Base-by-base conservation (phyloP, 2,797 vertebrate genomes). In the Acanthurus leucopareius region DNA sequence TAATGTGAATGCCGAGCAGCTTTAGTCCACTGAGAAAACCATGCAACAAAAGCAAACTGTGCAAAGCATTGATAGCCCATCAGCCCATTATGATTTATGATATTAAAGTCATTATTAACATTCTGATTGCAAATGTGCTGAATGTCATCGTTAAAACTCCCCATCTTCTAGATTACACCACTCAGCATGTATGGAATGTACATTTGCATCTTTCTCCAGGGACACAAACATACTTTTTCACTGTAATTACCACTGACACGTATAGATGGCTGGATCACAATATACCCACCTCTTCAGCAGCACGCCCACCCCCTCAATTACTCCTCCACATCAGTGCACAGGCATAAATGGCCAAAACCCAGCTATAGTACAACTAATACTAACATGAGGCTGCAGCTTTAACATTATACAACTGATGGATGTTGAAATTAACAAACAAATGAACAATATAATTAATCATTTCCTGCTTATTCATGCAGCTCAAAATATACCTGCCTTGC, bases 221-320 rank as follows among this genome's bases (percentile, higher is more conserved):
- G 81, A 75, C 75, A 66, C 17, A 64, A 85, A 83, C 65, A 73
- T 69, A 79, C 77, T 92, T 85, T 86, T 90, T 85, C 87, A 89
- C 78, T 57, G 73, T 91, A 91, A 94, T 93, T 91, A 91, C 84
- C 66, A 17, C 72, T 82, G 91, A 91, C 88, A 90, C 65, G 73
- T 77, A 90, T 85, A 90, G 82, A 88, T 75, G 83, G 79, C 79
- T 77, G 77, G 66, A 87, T 91, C 84, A 84, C 86, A 90, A 90
- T 86, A 89, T 61, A 82, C 85, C 86, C 77, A 75, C 87, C 87
- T 83, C 84, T 69, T 78, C 86, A 84, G 76, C 82, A 59, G 73
- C 70, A 48, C 49, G 56, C 64, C 81, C 86, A 82, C 85, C 86
- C 89, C 78, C 53, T 84, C 78, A 84, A 84, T 91, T 92, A 87